These are phyloP conservation scores for Saccostrea cuccullata DNA, from an alignment of 1,140 invertebrate genomes.

Conservation along the genomic window DNA sequence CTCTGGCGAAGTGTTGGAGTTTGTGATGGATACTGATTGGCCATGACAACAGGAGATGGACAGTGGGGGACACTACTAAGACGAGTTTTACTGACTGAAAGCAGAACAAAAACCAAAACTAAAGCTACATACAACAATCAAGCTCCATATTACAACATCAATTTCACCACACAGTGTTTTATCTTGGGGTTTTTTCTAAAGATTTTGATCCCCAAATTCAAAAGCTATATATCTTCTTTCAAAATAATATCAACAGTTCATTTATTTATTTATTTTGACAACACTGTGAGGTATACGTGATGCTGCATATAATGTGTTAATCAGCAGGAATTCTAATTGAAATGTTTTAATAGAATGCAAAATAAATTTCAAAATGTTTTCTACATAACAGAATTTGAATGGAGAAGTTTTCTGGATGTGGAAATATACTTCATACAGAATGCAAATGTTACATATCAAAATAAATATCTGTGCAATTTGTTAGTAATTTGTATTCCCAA, in stretches of 20 bases:
- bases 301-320: not conserved
- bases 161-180: conserved; percentile 22
- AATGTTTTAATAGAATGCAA: not conserved
- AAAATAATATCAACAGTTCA: not conserved
- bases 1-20: conserved; percentile 71
- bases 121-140: conserved; percentile 22
- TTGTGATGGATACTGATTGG: conserved; percentile 59
- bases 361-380: not conserved
- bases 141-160: conserved; percentile 44
- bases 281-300: not conserved
- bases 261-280: not conserved
- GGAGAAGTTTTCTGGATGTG: not conserved
- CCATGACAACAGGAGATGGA: conserved; percentile 58
- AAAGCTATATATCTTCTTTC: not conserved
- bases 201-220: not conserved
- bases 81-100: conserved; percentile 71
- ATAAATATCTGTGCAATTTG: not conserved
- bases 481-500: not conserved
- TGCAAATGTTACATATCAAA: not conserved
- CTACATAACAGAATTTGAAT: not conserved
- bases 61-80: conserved; percentile 62
- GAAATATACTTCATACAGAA: not conserved
- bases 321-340: not conserved
- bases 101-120: conserved; percentile 67
- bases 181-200: not conserved